Evolutionary conservation across 1,140 invertebrate genomes (phyloP).

Genomic region (Scaptodrosophila lebanonensis): DNA sequence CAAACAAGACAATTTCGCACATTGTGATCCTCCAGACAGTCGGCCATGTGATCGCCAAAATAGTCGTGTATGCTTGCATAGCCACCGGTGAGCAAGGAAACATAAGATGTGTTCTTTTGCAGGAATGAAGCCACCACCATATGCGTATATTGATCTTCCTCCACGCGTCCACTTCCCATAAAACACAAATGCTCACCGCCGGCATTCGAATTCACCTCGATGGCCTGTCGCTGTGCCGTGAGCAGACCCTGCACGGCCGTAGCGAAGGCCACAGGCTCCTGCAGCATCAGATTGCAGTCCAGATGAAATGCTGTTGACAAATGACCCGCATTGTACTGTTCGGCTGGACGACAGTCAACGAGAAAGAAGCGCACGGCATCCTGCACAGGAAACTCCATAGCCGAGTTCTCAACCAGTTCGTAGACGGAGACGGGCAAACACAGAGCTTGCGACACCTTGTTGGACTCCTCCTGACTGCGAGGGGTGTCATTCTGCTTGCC

Average conservation of each 20-base stretch:
- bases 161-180: conserved; percentile 94
- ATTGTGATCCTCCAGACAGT: conserved; percentile 90
- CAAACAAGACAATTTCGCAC: conserved; percentile 88
- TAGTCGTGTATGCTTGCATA: conserved; percentile 93
- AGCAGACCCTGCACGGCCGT: conserved; percentile 96
- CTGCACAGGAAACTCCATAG: conserved; percentile 79
- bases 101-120: conserved; percentile 94
- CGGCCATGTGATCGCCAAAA: conserved; percentile 87
- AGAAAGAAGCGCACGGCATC: conserved; percentile 93
- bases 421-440: conserved; percentile 95
- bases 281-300: conserved; percentile 97
- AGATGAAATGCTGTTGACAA: conserved; percentile 98
- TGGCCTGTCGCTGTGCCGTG: conserved; percentile 91
- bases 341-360: conserved; percentile 96
- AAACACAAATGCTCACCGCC: conserved; percentile 98
- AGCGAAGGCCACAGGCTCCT: conserved; percentile 95
- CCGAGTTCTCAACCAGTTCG: conserved; percentile 89
- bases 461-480: conserved; percentile 52
- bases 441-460: conserved; percentile 80
- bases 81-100: conserved; percentile 94
- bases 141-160: conserved; percentile 97
- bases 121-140: conserved; percentile 99
- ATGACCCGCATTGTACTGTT: conserved; percentile 98
- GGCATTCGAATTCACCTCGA: conserved; percentile 91
- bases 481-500: conserved; percentile 72